Percentiles rank a stretch among this genome's conserved stretches.
Evolutionary conservation across 1,140 invertebrate genomes (phyloP).

Genomic region (Kradibia gibbosae): DNA sequence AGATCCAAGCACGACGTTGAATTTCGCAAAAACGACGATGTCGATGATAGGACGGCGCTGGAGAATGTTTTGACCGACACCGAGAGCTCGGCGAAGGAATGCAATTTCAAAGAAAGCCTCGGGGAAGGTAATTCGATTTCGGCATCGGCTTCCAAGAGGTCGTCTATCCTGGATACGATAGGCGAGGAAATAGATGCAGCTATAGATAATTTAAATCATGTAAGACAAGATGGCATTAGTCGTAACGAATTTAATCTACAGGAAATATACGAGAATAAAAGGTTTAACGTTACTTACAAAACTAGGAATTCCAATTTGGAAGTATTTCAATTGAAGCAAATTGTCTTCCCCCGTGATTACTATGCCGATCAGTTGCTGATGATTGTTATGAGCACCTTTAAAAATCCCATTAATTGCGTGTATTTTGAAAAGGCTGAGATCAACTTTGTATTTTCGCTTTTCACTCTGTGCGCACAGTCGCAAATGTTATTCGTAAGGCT

Average conservation of each 20-base stretch:
- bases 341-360: conserved; percentile 56
- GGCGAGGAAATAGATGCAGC: conserved; percentile 59
- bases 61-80: too few relatives aligned
- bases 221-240: conserved; percentile 54
- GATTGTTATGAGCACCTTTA: conserved; percentile 58
- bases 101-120: too few relatives aligned
- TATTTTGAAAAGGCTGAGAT: conserved; percentile 64
- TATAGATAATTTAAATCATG: conserved; percentile 62
- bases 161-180: too few relatives aligned
- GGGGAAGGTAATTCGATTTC: too few relatives aligned
- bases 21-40: too few relatives aligned
- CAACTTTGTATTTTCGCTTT: conserved; percentile 57
- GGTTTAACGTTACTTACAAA: conserved; percentile 51
- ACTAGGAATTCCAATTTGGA: conserved; percentile 46
- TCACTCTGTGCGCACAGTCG: conserved; percentile 54
- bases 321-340: conserved; percentile 57
- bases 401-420: conserved; percentile 63
- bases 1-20: too few relatives aligned
- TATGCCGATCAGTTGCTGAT: conserved; percentile 57
- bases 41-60: too few relatives aligned
- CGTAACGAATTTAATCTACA: conserved; percentile 61
- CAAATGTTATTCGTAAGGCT: conserved; percentile 63
- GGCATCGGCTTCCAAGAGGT: too few relatives aligned
- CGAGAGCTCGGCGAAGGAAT: too few relatives aligned
- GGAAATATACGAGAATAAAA: conserved; percentile 56